A percentile compares a stretch with the other conserved stretches of the same genome.
phyloP scores from a whole-genome alignment of 92 coral and sea anemone species.

The Zoanthus sociatus region DNA sequence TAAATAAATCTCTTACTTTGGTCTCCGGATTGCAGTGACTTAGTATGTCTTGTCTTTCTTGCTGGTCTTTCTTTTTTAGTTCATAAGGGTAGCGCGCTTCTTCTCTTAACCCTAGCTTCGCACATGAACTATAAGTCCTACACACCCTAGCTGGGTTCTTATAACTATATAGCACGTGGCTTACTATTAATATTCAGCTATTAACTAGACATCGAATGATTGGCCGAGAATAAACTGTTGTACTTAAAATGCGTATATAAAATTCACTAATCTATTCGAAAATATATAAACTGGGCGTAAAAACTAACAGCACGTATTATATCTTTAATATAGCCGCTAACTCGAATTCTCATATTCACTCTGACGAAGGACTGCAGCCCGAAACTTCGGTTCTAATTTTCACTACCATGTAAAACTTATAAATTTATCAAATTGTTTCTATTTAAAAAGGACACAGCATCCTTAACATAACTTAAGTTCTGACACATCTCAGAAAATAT shows the following conservation, averaged over 20 bases:
- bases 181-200: background rate
- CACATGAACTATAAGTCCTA: background rate
- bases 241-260: background rate
- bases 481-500: too few species aligned
- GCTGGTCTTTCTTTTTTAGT: background rate
- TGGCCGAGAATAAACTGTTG: background rate
- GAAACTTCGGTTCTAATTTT: too few species aligned
- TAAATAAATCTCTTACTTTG: slow-evolving; percentile 15
- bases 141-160: slow-evolving; percentile 1
- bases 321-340: too few species aligned
- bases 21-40: slow-evolving; percentile 6
- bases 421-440: too few species aligned
- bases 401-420: too few species aligned
- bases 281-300: background rate
- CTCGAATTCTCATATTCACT: too few species aligned
- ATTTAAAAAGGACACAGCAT: too few species aligned
- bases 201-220: background rate
- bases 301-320: background rate
- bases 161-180: background rate
- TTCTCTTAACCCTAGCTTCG: slow-evolving; percentile 11
- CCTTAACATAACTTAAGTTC: too few species aligned
- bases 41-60: background rate
- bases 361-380: too few species aligned
- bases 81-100: slow-evolving; percentile 17
- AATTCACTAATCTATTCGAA: slow-evolving; percentile 3